These are phyloP conservation scores for Siphonodentalium dalli DNA, from an alignment of 2,888 invertebrate species.

Conservation along the genomic window DNA sequence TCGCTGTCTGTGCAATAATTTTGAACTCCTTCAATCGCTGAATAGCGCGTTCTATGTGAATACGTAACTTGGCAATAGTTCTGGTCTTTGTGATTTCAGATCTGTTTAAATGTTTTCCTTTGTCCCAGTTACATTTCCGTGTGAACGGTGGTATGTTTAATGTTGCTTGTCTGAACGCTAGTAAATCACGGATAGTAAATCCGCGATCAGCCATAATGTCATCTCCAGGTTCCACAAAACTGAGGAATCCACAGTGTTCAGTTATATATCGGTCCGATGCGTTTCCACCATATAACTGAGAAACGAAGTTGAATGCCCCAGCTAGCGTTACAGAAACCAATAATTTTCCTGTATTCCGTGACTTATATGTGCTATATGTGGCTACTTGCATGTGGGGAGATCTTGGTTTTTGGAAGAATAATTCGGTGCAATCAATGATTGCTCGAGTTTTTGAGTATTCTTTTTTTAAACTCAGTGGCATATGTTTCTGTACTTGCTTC, in stretches of 20 bases:
- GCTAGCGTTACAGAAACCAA: slow-evolving; percentile 9
- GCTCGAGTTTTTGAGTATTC: background rate
- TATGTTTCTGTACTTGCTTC: background rate
- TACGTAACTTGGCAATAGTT: slow-evolving; percentile 5
- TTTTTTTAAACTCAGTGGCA: slow-evolving; percentile 2
- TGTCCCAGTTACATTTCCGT: slow-evolving; percentile 7
- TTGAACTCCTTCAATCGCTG: slow-evolving; percentile 5
- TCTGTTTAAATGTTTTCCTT: slow-evolving; percentile 5
- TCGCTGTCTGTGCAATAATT: slow-evolving; percentile 6
- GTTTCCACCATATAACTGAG: slow-evolving; percentile 12
- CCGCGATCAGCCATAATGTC: slow-evolving; percentile 17
- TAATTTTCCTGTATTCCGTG: slow-evolving; percentile 11
- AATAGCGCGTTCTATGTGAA: slow-evolving; percentile 13
- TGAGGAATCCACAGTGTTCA: slow-evolving; percentile 7
- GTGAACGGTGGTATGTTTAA: slow-evolving; percentile 9
- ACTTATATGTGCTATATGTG: slow-evolving; percentile 13
- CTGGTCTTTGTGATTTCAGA: slow-evolving; percentile 1
- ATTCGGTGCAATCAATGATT: slow-evolving; percentile 17
- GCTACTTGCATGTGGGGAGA: slow-evolving; percentile 9
- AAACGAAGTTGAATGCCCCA: slow-evolving; percentile 15
- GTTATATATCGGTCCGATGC: slow-evolving; percentile 14
- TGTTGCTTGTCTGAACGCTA: background rate
- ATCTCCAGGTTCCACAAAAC: slow-evolving; percentile 6
- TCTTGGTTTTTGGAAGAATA: slow-evolving; percentile 8
- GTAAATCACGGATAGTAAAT: slow-evolving; percentile 3